Base-by-base conservation (phyloP, 2,888 invertebrate species). In the Tetragnatha montana region DNA sequence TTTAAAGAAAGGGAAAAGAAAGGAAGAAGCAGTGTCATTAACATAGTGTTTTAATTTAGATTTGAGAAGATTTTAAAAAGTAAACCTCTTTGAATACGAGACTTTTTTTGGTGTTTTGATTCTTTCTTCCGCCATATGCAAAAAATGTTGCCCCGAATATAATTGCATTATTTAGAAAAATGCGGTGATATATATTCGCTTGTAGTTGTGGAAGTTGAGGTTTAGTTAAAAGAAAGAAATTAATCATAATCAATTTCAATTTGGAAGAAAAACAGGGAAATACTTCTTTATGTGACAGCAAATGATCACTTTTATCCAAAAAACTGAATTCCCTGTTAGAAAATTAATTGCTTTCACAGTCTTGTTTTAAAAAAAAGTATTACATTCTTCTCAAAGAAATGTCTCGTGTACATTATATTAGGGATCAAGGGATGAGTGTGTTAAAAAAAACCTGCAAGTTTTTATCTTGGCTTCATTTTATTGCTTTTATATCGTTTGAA, bases 51-150 rank as follows among this genome's bases (percentile, higher is more conserved):
- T 60, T 60, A 60, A 60, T 60, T 60, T 60, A 17, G 60, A 60
- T 76, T 47, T 75, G n/a, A 49, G 50, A 50, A 49, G 50, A n/a
- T 49, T 49, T 76, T 76, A 35, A 74, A 71, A 71, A 71, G 21
- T 6, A 22, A 71, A 21, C 10, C 22, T 71, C 71, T 71, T 71
- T 71, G 71, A 71, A n/a, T 71, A 71, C 71, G 71, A 71, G 22
- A 71, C 19, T 71, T 71, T 19, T 19, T 22, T 71, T 19, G 6
- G 71, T 71, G 7, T 71, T 71, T 22, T 74, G 74, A 21, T 60
- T 60, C 60, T 60, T 17, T 60, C 10, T 14, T 14, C 60, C 60
- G 12, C 17, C 17, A 60, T 17, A 60, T 60, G 17, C 6, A 60
- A 60, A 60, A 60, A 60, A 60, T 60, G 4, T 60, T 60, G 17